Evolutionary conservation across 2,113 vertebrate genomes (phyloP).

Genomic region (Nematolebias whitei): DNA sequence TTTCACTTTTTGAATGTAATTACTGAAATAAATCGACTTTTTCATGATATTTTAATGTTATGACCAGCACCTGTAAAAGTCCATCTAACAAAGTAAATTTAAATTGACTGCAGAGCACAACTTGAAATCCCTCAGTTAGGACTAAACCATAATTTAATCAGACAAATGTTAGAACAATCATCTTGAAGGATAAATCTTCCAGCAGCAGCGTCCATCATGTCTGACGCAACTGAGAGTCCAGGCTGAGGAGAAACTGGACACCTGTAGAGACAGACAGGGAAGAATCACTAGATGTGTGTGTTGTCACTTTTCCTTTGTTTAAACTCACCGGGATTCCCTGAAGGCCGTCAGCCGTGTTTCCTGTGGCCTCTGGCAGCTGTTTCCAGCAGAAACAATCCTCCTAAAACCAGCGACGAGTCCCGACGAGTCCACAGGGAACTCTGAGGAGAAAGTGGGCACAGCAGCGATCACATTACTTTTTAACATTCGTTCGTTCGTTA

Average conservation of each 20-base stretch:
- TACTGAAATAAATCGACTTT: too few species aligned
- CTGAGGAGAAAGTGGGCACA: conserved; percentile 8
- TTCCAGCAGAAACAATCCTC: conserved; percentile 3
- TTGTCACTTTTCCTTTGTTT: conserved; percentile 1
- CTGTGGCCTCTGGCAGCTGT: conserved; percentile 16
- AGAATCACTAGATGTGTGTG: not conserved
- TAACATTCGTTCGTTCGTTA: not conserved
- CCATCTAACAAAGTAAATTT: too few species aligned
- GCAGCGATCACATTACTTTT: not conserved
- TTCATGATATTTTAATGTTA: too few species aligned
- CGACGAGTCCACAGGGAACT: not conserved
- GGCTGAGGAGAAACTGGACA: not conserved
- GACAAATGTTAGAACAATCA: too few species aligned
- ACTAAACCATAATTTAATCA: too few species aligned
- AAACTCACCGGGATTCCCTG: not conserved
- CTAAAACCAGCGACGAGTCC: conserved; percentile 6
- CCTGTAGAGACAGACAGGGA: not conserved
- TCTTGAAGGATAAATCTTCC: too few species aligned
- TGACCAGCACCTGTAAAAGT: too few species aligned
- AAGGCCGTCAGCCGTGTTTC: conserved; percentile 14
- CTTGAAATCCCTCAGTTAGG: too few species aligned
- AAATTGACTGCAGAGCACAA: too few species aligned
- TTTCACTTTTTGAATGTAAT: too few species aligned
- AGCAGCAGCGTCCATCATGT: too few species aligned
- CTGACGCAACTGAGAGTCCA: too few species aligned